Base-by-base conservation (phyloP, 2,113 vertebrate genomes). In the Genyomyrus donnyi region DNA sequence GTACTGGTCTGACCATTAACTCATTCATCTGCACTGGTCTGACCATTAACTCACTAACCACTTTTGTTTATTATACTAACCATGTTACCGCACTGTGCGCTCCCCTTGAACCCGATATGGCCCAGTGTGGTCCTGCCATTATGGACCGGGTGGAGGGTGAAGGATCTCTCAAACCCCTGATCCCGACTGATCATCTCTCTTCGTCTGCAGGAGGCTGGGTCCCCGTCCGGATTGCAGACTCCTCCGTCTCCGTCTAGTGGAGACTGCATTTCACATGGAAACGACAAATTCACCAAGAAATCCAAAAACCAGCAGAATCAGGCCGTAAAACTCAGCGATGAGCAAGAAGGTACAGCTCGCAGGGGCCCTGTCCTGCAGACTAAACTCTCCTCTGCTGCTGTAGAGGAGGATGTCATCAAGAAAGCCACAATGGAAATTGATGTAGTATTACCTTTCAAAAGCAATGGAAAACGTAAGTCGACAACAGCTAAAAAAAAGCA, bases 281-380 rank as follows among this genome's bases (percentile, higher is more conserved):
- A 91, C 19, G 88, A 24, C 83, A 95, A 94, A 91, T 48, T 77
- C 42, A 89, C 90, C 3, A 94, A 95, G 89, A 89, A 87, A 10
- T 15, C 90, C 56, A 94, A 91, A 90, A 92, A 95, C 39, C 93
- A 94, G 66, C 94, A 91, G 49, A 95, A 95, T 83, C 53, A 74
- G 62, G 62, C 42, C 24, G 49, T 4, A n/a, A 74, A 88, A 74
- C n/a, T 31, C 24, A 31, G 27, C 46, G 21, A 2, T 21, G 45
- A 62, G 7, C 46, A 39, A 19, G 66, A 13, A 45, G 19, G 87
- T 80, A 39, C 53, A 49, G 49, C 42, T 39, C 27, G 21, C 52
- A 45, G 35, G 11, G 80, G 35, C 10, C 8, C 66, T 52, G 5
- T 62, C 0, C 0, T 13, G 5, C 48, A 17, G 13, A 15, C 70